These are phyloP conservation scores for Ectropis grisescens DNA, from an alignment of 1,140 invertebrate species.

Conservation along the genomic window DNA sequence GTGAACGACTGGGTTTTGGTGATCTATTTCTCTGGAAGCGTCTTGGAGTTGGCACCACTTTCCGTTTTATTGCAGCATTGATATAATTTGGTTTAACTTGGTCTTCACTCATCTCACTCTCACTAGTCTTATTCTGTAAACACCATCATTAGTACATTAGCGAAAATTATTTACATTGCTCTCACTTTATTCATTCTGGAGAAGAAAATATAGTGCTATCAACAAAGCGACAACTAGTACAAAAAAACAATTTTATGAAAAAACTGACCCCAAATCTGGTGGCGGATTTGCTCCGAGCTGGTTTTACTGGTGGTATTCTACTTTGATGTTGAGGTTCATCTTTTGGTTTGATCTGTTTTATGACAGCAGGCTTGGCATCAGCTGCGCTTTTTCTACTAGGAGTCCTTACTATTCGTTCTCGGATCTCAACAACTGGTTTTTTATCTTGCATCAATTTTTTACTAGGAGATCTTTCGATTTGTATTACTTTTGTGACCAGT, in stretches of 20 bases:
- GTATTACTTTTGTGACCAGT: slow-evolving; percentile 52
- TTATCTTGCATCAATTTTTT: slow-evolving; percentile 45
- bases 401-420: slow-evolving; percentile 56
- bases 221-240: slow-evolving; percentile 47
- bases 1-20: slow-evolving; percentile 54
- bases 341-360: slow-evolving; percentile 30
- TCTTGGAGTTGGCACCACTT: slow-evolving; percentile 42
- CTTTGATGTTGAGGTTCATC: slow-evolving; percentile 30
- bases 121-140: slow-evolving; percentile 70
- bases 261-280: slow-evolving; percentile 67
- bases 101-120: slow-evolving; percentile 70
- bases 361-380: slow-evolving; percentile 33
- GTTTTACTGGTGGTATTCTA: slow-evolving; percentile 59
- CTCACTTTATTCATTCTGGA: neutral
- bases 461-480: slow-evolving; percentile 56
- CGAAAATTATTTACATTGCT: slow-evolving; percentile 8
- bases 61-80: slow-evolving; percentile 39
- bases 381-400: slow-evolving; percentile 43
- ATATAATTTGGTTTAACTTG: slow-evolving; percentile 41
- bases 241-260: slow-evolving; percentile 45
- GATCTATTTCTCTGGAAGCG: slow-evolving; percentile 53
- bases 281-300: slow-evolving; percentile 64
- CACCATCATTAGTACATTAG: slow-evolving; percentile 35
- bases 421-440: slow-evolving; percentile 51
- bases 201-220: slow-evolving; percentile 42